A percentile compares a stretch with the other conserved stretches of the same genome.
Evolutionary conservation across 2,888 invertebrate species (phyloP).

Genomic region (Ceramica pisi): DNA sequence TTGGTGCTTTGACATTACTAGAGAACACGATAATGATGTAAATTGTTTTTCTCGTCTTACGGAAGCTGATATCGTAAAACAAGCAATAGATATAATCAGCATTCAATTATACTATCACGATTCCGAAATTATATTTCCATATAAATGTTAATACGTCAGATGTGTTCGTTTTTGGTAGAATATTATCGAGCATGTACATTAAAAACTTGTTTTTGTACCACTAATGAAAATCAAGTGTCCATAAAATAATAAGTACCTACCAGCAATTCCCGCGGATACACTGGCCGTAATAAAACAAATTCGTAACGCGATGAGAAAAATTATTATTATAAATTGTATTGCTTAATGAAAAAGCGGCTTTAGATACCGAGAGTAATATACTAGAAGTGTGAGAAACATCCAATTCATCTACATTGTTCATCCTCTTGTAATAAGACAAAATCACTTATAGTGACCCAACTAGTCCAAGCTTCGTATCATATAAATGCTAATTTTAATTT

Average conservation of each 20-base stretch:
- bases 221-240: constrained; percentile 55
- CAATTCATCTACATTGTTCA: neutral
- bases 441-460: constrained; percentile 12
- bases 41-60: constrained; percentile 63
- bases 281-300: constrained; percentile 47
- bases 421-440: neutral
- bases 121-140: constrained; percentile 65
- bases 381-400: neutral
- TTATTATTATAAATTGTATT: constrained; percentile 25
- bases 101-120: constrained; percentile 66
- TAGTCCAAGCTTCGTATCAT: constrained; percentile 23
- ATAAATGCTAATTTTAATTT: constrained; percentile 39
- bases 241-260: constrained; percentile 58
- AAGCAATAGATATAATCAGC: constrained; percentile 66
- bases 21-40: constrained; percentile 63
- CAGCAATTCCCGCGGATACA: constrained; percentile 30
- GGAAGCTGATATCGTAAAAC: constrained; percentile 69
- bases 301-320: constrained; percentile 51
- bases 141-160: constrained; percentile 59
- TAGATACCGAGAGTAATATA: neutral
- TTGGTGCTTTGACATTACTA: constrained; percentile 68
- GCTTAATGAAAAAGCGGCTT: neutral
- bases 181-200: constrained; percentile 55
- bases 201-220: constrained; percentile 56
- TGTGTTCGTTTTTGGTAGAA: constrained; percentile 55